Percentiles rank a stretch among this genome's conserved stretches.
These are phyloP conservation scores for Tethya wilhelma DNA, from an alignment of 37 sponge, comb jelly and placozoan genomes.

Conservation along the genomic window DNA sequence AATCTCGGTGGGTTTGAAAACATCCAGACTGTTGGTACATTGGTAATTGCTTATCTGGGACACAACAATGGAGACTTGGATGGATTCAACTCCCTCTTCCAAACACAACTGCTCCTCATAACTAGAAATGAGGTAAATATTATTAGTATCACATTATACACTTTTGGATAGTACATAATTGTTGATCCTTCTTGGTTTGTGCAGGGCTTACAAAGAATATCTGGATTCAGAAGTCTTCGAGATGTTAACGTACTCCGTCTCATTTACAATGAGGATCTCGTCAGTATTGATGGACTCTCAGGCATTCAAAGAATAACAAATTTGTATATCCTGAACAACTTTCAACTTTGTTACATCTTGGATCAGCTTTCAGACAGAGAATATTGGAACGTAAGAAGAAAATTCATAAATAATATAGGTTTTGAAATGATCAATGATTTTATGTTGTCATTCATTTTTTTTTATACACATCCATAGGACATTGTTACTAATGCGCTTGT, in stretches of 20 bases:
- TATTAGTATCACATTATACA: background rate
- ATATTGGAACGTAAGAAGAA: slow-evolving; percentile 59
- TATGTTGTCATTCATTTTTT: background rate
- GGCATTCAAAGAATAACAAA: slow-evolving; percentile 1
- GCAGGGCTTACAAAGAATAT: slow-evolving; percentile 34
- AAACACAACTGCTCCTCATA: slow-evolving; percentile 25
- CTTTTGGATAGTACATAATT: background rate
- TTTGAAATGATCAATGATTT: background rate
- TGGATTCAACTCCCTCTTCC: slow-evolving; percentile 36
- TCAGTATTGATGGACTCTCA: slow-evolving; percentile 64
- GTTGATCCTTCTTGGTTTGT: background rate
- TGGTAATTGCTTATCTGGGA: slow-evolving; percentile 36
- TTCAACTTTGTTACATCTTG: slow-evolving; percentile 55
- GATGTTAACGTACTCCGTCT: slow-evolving; percentile 22
- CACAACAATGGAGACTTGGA: background rate
- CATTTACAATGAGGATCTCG: slow-evolving; percentile 27
- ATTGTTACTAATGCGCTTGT: background rate
- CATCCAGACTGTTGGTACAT: slow-evolving; percentile 17
- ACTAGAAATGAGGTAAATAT: slow-evolving; percentile 25
- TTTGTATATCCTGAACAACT: slow-evolving; percentile 28
- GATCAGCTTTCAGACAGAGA: slow-evolving; percentile 11
- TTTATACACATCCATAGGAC: too few relatives aligned
- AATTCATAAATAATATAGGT: background rate
- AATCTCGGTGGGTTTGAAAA: slow-evolving; percentile 58
- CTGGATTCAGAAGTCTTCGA: slow-evolving; percentile 55